Evolutionary conservation across 2,888 invertebrate genomes (phyloP).

Genomic region (Mystacides longicornis): DNA sequence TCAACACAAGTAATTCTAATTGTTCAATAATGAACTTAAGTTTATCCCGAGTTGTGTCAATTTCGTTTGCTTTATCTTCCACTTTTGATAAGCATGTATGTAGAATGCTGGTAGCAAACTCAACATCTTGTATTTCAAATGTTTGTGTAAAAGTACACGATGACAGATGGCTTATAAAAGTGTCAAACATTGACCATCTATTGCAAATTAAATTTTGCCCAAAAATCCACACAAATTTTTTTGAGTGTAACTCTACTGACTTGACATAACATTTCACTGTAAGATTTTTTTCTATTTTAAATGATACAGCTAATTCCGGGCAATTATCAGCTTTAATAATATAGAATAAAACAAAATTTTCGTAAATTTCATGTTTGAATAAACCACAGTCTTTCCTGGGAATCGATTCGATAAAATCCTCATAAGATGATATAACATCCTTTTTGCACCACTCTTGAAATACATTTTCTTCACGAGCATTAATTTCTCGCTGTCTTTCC

Average conservation of each 20-base stretch:
- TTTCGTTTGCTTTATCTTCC: neutral
- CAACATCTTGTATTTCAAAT: neutral
- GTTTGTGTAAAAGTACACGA: neutral
- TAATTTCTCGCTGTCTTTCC: neutral
- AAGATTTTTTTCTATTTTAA: neutral
- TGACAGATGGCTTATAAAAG: neutral
- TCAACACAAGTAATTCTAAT: neutral
- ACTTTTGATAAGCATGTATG: neutral
- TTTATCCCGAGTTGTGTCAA: too few relatives aligned
- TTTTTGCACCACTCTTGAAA: neutral
- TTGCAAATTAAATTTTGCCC: neutral
- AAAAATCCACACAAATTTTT: neutral
- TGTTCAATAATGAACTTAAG: neutral
- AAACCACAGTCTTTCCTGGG: neutral
- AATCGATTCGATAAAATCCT: neutral
- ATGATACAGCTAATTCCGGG: neutral
- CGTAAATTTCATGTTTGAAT: neutral
- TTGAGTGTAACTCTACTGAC: neutral
- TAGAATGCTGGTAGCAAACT: neutral
- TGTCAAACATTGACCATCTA: neutral
- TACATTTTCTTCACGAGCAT: neutral
- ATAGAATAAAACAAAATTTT: neutral
- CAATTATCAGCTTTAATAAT: neutral
- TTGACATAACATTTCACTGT: neutral
- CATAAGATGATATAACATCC: neutral